Conservation (phyloP, 2,888 invertebrate genomes). For the Drosophila mimetica region DNA sequence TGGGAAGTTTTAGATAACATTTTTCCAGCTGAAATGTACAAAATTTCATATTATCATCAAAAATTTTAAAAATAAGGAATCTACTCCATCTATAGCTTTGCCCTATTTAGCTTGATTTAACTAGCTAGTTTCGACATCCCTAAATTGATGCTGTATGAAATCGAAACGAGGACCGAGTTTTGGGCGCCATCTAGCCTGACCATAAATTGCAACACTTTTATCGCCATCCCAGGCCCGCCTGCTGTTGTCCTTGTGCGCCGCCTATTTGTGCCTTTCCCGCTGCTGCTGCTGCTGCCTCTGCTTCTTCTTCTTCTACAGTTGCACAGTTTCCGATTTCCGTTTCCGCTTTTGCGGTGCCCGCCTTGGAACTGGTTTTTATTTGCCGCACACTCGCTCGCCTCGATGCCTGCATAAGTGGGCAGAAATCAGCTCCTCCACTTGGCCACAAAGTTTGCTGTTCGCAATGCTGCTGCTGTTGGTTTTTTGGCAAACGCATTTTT, state of each 20-base stretch:
- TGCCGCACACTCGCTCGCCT: slow-evolving; percentile 62
- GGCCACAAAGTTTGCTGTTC: slow-evolving; percentile 46
- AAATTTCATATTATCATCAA: not conserved
- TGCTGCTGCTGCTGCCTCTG: slow-evolving; percentile 7
- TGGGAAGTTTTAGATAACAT: too few species aligned
- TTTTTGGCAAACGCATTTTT: slow-evolving; percentile 77
- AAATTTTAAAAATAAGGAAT: not conserved
- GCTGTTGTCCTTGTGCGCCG: slow-evolving; percentile 66
- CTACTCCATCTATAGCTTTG: not conserved
- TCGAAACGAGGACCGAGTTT: slow-evolving; percentile 22
- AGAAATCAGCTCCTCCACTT: slow-evolving; percentile 61
- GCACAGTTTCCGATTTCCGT: slow-evolving; percentile 78
- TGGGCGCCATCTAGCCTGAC: slow-evolving; percentile 71
- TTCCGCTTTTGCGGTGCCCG: slow-evolving; percentile 74
- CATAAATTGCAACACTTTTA: slow-evolving; percentile 80
- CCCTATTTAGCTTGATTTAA: not conserved
- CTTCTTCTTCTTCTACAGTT: slow-evolving; percentile 62
- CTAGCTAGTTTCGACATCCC: slow-evolving; percentile 2
- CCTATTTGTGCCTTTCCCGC: slow-evolving; percentile 60
- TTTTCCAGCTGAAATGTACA: too few species aligned
- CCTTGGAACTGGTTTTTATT: slow-evolving; percentile 74
- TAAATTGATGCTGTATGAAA: not conserved
- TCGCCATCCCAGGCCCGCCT: slow-evolving; percentile 56
- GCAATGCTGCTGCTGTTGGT: slow-evolving; percentile 16
- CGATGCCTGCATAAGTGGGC: slow-evolving; percentile 75